Conservation (phyloP, 2,888 invertebrate species). For the Dichetophora obliterata region DNA sequence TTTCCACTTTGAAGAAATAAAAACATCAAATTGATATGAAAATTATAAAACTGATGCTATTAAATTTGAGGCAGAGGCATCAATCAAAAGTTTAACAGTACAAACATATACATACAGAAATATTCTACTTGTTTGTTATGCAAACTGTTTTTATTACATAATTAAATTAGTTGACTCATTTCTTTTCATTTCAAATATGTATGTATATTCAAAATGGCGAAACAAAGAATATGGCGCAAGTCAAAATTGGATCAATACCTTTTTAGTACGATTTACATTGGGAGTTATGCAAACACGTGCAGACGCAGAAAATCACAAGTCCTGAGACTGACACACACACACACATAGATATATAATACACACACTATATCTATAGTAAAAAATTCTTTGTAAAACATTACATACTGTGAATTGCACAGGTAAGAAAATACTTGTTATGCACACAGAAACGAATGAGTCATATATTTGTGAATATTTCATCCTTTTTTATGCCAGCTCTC, state of each 20-base stretch:
- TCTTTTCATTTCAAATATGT: background rate
- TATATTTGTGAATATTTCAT: too few relatives aligned
- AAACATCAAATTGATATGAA: background rate
- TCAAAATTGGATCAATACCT: constrained; percentile 22
- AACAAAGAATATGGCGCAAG: constrained; percentile 2
- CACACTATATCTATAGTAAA: too few relatives aligned
- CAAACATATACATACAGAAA: background rate
- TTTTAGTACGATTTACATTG: background rate
- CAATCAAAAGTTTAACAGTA: too few relatives aligned
- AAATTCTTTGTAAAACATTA: too few relatives aligned
- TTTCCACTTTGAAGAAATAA: too few relatives aligned
- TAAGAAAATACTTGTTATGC: background rate
- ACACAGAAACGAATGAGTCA: background rate
- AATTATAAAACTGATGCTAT: background rate
- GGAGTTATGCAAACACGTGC: background rate
- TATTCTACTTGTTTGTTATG: background rate
- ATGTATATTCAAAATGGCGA: background rate
- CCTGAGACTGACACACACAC: background rate
- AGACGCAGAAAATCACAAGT: background rate
- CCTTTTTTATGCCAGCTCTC: too few relatives aligned
- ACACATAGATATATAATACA: too few relatives aligned
- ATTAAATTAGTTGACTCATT: background rate
- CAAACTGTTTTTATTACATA: background rate
- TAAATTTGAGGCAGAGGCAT: too few relatives aligned
- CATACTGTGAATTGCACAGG: background rate